phyloP scores from a whole-genome alignment of 2,113 vertebrate genomes.

The Panthera leo region DNA sequence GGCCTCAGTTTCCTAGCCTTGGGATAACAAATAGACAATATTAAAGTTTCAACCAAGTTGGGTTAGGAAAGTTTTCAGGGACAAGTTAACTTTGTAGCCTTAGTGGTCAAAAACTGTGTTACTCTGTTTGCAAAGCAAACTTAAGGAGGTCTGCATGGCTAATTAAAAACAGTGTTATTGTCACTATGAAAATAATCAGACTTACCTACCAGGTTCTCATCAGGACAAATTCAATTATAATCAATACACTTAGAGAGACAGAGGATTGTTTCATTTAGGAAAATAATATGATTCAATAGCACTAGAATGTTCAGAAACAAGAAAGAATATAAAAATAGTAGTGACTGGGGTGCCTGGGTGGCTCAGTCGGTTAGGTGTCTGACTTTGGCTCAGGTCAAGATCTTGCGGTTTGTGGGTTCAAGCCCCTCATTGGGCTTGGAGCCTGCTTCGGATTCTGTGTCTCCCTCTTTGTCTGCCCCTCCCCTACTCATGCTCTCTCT shows the following conservation, averaged over 20 bases:
- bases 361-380: no score
- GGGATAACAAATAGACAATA: neutral
- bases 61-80: neutral
- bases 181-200: neutral
- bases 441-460: no score
- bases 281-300: neutral
- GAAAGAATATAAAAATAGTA: neutral
- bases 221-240: neutral
- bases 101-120: neutral
- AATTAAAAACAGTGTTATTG: neutral
- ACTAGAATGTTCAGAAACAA: neutral
- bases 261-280: neutral
- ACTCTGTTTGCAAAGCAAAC: conserved; percentile 28
- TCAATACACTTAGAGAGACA: neutral
- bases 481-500: no score
- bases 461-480: no score
- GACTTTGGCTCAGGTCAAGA: no score
- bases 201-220: neutral
- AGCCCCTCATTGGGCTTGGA: no score
- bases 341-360: no score
- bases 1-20: neutral
- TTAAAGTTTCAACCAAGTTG: neutral
- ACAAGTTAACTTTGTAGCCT: neutral
- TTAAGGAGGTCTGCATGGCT: neutral
- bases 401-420: no score